Evolutionary conservation across 2,797 vertebrate genomes (phyloP).

Genomic region (Mormyrus proboscirostris): DNA sequence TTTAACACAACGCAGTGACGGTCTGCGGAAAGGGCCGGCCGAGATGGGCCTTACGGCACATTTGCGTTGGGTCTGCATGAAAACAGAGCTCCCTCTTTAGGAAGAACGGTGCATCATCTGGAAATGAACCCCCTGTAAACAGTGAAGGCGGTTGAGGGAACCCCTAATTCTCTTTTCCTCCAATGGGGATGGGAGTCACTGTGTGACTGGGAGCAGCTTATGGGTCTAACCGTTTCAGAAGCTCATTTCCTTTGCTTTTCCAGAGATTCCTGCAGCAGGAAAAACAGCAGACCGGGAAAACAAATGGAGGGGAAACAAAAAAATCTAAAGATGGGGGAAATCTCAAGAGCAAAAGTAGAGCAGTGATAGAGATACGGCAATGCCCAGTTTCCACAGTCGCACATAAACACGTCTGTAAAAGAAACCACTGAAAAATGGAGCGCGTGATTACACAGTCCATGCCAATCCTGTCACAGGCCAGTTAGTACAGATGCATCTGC

Average conservation of each 20-base stretch:
- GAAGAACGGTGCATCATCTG: neutral
- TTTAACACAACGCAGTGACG: slow-evolving; percentile 28
- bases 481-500: neutral
- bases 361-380: neutral
- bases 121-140: neutral
- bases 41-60: slow-evolving; percentile 21
- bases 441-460: too few species aligned
- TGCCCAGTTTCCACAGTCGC: neutral
- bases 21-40: slow-evolving; percentile 11
- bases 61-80: slow-evolving; percentile 28
- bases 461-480: neutral
- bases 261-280: slow-evolving; percentile 44
- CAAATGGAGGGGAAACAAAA: slow-evolving; percentile 32
- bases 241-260: slow-evolving; percentile 51
- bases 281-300: slow-evolving; percentile 51
- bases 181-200: neutral
- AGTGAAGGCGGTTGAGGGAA: neutral
- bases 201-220: slow-evolving; percentile 37
- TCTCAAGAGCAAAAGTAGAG: slow-evolving; percentile 34
- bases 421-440: neutral
- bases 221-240: slow-evolving; percentile 43
- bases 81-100: slow-evolving; percentile 23
- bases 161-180: neutral
- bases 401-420: neutral
- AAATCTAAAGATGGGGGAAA: neutral